Percentiles rank a stretch among this genome's conserved stretches.
phyloP scores from a whole-genome alignment of 2,888 invertebrate genomes.

The Hoplodrina blanda region DNA sequence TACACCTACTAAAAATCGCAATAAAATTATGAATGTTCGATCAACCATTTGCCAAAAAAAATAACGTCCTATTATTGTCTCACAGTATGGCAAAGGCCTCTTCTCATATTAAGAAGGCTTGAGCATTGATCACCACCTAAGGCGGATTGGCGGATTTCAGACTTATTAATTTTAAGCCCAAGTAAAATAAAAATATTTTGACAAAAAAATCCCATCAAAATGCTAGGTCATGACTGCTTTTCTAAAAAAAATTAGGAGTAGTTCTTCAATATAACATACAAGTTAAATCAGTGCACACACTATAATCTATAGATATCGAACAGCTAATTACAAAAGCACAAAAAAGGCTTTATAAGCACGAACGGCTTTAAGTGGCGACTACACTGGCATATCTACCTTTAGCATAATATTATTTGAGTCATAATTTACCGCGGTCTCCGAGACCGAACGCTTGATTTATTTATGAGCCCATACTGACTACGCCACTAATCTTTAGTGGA shows the following conservation, averaged over 20 bases:
- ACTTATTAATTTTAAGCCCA: too few species aligned
- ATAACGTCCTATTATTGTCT: too few species aligned
- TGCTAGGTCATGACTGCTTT: slow-evolving; percentile 4
- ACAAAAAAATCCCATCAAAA: too few species aligned
- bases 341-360: slow-evolving; percentile 63
- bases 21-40: not conserved
- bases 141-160: too few species aligned
- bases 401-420: slow-evolving; percentile 88
- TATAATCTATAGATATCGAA: slow-evolving; percentile 55
- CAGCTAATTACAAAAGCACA: slow-evolving; percentile 68
- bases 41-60: not conserved
- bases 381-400: slow-evolving; percentile 75
- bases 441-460: slow-evolving; percentile 86
- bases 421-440: slow-evolving; percentile 83
- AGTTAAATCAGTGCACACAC: slow-evolving; percentile 43
- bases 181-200: too few species aligned
- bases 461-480: slow-evolving; percentile 84
- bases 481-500: slow-evolving; percentile 87
- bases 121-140: too few species aligned
- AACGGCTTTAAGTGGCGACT: slow-evolving; percentile 64
- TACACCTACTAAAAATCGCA: not conserved
- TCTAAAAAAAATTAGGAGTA: slow-evolving; percentile 21
- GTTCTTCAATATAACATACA: slow-evolving; percentile 3
- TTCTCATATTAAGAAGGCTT: too few species aligned
- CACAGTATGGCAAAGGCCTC: too few species aligned